Conservation (phyloP, 2,888 invertebrate species). For the Coelogynopora nodosa region DNA sequence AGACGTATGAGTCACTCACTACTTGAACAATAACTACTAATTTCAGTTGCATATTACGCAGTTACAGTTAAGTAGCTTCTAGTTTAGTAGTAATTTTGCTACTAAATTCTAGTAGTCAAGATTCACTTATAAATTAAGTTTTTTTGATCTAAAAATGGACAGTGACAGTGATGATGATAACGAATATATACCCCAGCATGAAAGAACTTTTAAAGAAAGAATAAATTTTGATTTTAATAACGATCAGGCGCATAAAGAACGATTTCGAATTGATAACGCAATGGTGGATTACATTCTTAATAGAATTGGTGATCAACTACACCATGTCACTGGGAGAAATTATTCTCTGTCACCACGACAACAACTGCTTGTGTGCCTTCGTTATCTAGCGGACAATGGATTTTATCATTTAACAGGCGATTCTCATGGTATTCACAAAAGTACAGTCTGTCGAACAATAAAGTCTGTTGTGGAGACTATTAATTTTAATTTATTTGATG, state of each 20-base stretch:
- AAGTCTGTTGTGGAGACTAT: conserved; percentile 10
- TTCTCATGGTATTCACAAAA: conserved; percentile 11
- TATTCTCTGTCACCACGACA: neutral
- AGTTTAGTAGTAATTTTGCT: neutral
- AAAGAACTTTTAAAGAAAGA: neutral
- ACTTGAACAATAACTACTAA: neutral
- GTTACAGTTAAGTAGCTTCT: neutral
- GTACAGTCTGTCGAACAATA: conserved; percentile 25
- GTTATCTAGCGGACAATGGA: neutral
- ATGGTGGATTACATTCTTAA: neutral
- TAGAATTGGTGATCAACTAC: neutral
- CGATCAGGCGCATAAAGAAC: neutral
- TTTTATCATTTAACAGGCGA: conserved; percentile 20
- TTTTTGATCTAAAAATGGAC: neutral
- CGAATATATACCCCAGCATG: neutral
- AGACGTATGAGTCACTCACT: neutral
- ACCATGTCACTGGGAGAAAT: neutral
- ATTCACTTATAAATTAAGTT: neutral
- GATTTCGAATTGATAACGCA: neutral
- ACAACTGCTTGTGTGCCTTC: conserved; percentile 22
- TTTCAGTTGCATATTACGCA: neutral
- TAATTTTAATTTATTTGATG: neutral
- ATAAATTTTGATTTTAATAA: conserved; percentile 15
- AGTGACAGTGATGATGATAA: conserved; percentile 18
- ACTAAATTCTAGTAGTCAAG: neutral